Base-by-base conservation (phyloP, 1,140 invertebrate genomes). In the Hylaeus volcanicus region DNA sequence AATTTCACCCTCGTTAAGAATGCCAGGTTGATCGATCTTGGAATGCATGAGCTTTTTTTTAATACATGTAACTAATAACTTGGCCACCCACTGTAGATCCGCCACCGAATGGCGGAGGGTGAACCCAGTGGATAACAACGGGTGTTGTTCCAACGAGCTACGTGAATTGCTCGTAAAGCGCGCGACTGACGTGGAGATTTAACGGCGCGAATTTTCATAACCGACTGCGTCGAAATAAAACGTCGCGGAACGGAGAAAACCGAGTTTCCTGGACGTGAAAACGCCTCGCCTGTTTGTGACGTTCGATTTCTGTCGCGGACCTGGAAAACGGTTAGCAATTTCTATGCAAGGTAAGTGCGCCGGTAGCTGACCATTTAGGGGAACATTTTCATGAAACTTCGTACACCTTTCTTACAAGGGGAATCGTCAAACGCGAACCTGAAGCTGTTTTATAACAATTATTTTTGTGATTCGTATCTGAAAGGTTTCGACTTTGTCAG, bases 291-390 rank as follows among this genome's bases (percentile, higher is more conserved):
- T 70, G 68, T 51, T 41, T 2, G 68, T 56, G 68, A 70, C 66
- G 66, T 68, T 70, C 68, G 68, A 70, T 70, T 70, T 70, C 68
- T 70, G 61, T 55, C 14, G 8, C 51, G 14, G 51, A 55, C 11
- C 37, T 11, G 9, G 37, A 41, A 41, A 51, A 56, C 51, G 37
- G 9, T 70, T 56, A 14, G 51, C 6, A 55, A n/a, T 70, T 70
- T 70, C 68, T n/a, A 15, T 8, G 51, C n/a, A 3, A 48, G 8
- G 45, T 48, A 48, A 48, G 45, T 48, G 45, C 45, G 8, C 45
- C 45, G 45, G 2, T 48, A 5, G 45, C 45, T 48, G 45, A 48
- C 45, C 45, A 5, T 48, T 48, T 8, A 26, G 26, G 26, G 45
- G 8, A 48, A 1, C 1, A 48, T 48, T 48, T 48, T 48, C 45